A percentile compares a stretch with the other conserved stretches of the same genome.
These are phyloP conservation scores for Leistus spinibarbis DNA, from an alignment of 2,888 invertebrate species.

Conservation along the genomic window DNA sequence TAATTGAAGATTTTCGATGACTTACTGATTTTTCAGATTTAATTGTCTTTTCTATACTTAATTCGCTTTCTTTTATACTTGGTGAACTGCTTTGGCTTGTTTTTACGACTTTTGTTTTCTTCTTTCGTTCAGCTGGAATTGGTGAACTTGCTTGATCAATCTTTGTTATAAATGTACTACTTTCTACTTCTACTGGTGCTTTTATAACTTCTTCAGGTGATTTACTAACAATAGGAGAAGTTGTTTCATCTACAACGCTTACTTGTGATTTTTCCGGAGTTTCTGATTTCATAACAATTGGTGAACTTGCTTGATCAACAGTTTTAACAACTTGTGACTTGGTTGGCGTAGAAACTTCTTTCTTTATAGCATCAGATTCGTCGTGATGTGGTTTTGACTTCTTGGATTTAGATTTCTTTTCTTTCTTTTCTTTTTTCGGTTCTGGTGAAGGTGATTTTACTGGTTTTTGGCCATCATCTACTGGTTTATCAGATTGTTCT, in stretches of 20 bases:
- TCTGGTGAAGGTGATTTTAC: slow-evolving; percentile 49
- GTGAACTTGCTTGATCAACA: slow-evolving; percentile 9
- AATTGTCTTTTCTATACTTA: not conserved
- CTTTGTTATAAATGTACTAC: slow-evolving; percentile 3
- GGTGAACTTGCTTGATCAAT: slow-evolving; percentile 49
- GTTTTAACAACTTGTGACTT: not conserved
- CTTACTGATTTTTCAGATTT: not conserved
- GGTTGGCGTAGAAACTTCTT: not conserved
- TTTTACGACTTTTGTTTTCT: slow-evolving; percentile 34
- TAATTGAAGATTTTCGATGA: not conserved
- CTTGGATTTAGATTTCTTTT: slow-evolving; percentile 16
- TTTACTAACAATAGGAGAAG: slow-evolving; percentile 12
- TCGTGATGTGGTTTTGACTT: slow-evolving; percentile 50
- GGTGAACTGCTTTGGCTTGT: slow-evolving; percentile 29
- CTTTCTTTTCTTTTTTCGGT: slow-evolving; percentile 49
- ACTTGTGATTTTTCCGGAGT: slow-evolving; percentile 1
- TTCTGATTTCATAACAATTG: not conserved
- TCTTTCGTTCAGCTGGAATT: slow-evolving; percentile 40
- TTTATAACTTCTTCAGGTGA: not conserved
- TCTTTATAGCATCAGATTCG: slow-evolving; percentile 48
- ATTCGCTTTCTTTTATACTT: slow-evolving; percentile 18
- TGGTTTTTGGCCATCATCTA: slow-evolving; percentile 11
- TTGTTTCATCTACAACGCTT: slow-evolving; percentile 5
- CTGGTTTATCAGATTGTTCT: slow-evolving; percentile 39
- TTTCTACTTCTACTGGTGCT: slow-evolving; percentile 6